Evolutionary conservation across 2,113 vertebrate genomes (phyloP), one percentile per base, ranked within the genome.

Genomic region (Macroglossus sobrinus): DNA sequence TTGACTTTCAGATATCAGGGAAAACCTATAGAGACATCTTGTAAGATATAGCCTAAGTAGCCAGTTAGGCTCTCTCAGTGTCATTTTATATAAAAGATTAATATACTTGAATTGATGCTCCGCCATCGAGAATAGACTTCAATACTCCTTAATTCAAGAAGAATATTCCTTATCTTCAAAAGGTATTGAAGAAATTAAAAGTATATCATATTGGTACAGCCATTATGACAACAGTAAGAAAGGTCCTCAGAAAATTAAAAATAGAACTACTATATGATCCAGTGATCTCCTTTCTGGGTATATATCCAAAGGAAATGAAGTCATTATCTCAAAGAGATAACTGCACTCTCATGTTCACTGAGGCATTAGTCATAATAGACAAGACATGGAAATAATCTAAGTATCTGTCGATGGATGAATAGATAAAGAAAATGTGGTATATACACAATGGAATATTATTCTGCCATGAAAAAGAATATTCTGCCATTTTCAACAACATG

Each of bases 161-260:
- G 90, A 92, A 71, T 76, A n/a, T 50, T 89, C 21, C 74, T 86
- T 57, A 75, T 81, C 47, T 81, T 55, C 55, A 81, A 84, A 91
- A 82, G 21, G 1, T 86, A 78, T 16, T 64, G 35, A 63, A 86
- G n/a, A 81, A 95, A 74, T 71, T 26, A 63, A 86, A 86, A 82
- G 8, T 30, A 63, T 35, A 28, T 50, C 81, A 72, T 7, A 69
- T 57, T 75, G 69, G 28, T 75, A 63, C 28, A 84, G 45, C 45
- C 28, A 84, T 40, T 64, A 43, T 75, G 45, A 63, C 43, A 84
- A 61, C n/a, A 69, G 22, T 22, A 24, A 59, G 24, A 13, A 53
- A 59, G 14, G 45, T 72, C 33, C 28, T 55, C 26, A 66, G 43
- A 92, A 84, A 40, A 33, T 53, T 84, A 64, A 63, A 81, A 61